phyloP scores from a whole-genome alignment of 1,140 invertebrate genomes.

The Subanguina moxae region DNA sequence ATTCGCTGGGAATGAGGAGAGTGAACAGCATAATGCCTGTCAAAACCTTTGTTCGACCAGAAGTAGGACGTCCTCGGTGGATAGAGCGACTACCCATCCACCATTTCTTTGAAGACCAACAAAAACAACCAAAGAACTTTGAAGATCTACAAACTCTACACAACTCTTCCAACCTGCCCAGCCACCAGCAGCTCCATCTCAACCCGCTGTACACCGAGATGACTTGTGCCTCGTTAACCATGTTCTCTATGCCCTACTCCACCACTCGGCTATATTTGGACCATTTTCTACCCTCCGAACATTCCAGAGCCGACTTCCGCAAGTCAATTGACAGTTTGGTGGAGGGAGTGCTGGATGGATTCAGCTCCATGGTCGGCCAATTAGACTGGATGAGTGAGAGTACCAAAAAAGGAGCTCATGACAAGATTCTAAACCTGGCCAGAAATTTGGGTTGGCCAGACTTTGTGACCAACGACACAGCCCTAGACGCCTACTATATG shows the following conservation, averaged over 20 bases:
- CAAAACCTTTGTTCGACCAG: not conserved
- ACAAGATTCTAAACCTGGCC: conserved; percentile 49
- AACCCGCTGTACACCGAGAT: conserved; percentile 8
- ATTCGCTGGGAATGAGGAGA: too few species aligned
- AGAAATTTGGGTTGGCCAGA: conserved; percentile 54
- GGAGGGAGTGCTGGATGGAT: conserved; percentile 41
- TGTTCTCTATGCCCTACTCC: conserved; percentile 34
- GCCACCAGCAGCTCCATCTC: conserved; percentile 3
- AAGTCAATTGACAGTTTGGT: conserved; percentile 7
- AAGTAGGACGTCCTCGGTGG: not conserved
- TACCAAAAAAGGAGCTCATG: conserved; percentile 48
- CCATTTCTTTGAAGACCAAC: not conserved
- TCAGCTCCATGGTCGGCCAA: conserved; percentile 52
- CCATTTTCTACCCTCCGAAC: not conserved
- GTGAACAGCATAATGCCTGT: too few species aligned
- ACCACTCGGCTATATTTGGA: conserved; percentile 27
- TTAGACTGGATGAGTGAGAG: conserved; percentile 47
- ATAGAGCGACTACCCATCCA: not conserved
- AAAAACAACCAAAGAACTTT: not conserved
- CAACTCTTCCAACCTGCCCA: not conserved
- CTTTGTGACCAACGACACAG: conserved; percentile 42
- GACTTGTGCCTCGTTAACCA: conserved; percentile 25
- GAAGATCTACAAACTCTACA: not conserved
- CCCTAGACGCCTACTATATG: conserved; percentile 39
- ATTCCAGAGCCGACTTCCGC: conserved; percentile 1